Conservation (phyloP, 30 jellyfish, hydroid and myxozoan genomes). For the Aurelia aurita complex sp. Pacific region DNA sequence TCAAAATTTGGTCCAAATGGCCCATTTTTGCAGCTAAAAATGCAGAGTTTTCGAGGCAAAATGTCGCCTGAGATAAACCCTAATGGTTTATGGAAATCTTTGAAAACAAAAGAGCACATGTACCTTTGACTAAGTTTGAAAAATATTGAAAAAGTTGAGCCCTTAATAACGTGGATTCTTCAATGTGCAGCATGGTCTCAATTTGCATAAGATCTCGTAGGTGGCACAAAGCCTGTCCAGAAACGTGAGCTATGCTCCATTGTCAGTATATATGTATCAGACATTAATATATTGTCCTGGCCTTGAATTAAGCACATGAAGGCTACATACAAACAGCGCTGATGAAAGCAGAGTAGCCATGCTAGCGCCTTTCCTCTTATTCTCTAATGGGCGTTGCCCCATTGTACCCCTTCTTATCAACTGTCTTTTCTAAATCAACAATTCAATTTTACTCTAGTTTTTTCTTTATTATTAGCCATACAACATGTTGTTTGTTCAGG, state of each 20-base stretch:
- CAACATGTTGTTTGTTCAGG: conserved; percentile 58
- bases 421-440: conserved; percentile 28
- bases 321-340: conserved; percentile 32
- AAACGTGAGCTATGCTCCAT: conserved; percentile 57
- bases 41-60: conserved; percentile 25
- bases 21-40: conserved; percentile 45
- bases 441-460: conserved; percentile 3
- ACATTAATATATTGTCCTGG: conserved; percentile 30
- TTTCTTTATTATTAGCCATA: neutral
- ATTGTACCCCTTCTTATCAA: conserved; percentile 27
- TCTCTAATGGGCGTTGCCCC: conserved; percentile 65
- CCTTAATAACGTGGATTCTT: conserved; percentile 69
- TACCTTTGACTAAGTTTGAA: conserved; percentile 76
- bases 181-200: conserved; percentile 64
- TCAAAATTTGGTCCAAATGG: conserved; percentile 1
- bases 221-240: conserved; percentile 43
- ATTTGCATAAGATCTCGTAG: conserved; percentile 59
- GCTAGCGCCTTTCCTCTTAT: conserved; percentile 18
- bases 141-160: conserved; percentile 76
- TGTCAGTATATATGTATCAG: conserved; percentile 40
- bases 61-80: conserved; percentile 59
- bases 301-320: conserved; percentile 57
- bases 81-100: conserved; percentile 85
- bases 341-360: conserved; percentile 18
- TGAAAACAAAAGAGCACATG: conserved; percentile 92